Conservation (phyloP, 2,797 vertebrate genomes). For the Phoxinus dragarum region DNA sequence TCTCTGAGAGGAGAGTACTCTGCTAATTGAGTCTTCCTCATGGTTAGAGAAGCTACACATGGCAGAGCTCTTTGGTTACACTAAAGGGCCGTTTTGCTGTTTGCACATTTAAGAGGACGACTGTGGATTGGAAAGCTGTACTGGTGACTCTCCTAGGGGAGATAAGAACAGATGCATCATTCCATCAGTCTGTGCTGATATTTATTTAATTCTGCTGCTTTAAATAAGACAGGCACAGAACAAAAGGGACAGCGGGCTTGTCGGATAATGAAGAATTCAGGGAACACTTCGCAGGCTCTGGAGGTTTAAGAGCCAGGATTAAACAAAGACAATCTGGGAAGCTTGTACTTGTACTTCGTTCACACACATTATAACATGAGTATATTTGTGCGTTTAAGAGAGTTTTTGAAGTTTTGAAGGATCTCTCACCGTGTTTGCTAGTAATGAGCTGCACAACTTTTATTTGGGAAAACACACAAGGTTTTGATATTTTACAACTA, state of each 20-base stretch:
- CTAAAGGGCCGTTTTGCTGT: constrained; percentile 27
- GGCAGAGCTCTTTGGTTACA: constrained; percentile 35
- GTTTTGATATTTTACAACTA: not conserved
- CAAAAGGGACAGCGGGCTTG: not conserved
- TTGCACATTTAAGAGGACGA: constrained; percentile 26
- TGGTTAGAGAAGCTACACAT: constrained; percentile 22
- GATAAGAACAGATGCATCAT: constrained; percentile 43
- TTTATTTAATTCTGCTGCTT: constrained; percentile 29
- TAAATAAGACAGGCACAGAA: not conserved
- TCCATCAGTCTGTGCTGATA: constrained; percentile 23
- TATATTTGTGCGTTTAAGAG: not conserved
- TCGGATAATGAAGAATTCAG: constrained; percentile 6
- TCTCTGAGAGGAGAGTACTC: constrained; percentile 9
- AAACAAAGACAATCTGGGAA: not conserved
- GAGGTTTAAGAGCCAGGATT: not conserved
- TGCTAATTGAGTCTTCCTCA: constrained; percentile 44
- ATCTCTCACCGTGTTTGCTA: not conserved
- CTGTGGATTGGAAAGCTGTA: constrained; percentile 39
- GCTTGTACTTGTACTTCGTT: constrained; percentile 8
- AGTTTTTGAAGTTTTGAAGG: not conserved
- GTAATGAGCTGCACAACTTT: not conserved
- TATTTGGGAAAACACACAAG: not conserved
- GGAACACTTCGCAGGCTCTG: not conserved
- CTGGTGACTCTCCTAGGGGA: constrained; percentile 25
- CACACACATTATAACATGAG: no score